Evolutionary conservation across 2,888 invertebrate genomes (phyloP), one percentile per base, ranked within the genome.

Genomic region (Crocallis elinguaria): DNA sequence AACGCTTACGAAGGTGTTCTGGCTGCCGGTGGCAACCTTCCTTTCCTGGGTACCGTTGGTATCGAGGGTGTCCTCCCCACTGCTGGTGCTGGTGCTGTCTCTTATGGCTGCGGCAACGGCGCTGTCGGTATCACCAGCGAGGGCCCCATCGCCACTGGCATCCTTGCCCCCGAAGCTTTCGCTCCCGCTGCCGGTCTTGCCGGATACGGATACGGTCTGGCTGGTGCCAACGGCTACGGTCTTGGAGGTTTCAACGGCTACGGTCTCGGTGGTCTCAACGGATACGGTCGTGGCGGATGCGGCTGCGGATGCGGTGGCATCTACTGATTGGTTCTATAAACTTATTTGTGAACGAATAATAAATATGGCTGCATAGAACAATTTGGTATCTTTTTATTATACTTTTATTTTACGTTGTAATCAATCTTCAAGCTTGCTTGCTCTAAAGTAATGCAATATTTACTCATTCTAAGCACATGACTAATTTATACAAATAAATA

Each of bases 81-180:
- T 67, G 35, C 43, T 73, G 46, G 74, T 73, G 7, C 65, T 71
- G 49, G 37, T 73, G 3, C 62, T 74, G 9, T 54, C 64, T 9
- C 37, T 4, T 63, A 63, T 51, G 49, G 59, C 14, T 51, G 62
- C 51, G 55, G 44, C 3, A 46, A 54, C 25, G 46, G 53, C 7
- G 32, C 44, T 32, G 45, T 51, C 7, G 49, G 61, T 37, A 51
- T 46, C 57, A 44, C 32, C 14, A 8, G 8, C 8, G 52, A 56
- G 37, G 48, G 46, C 1, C 46, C 46, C 30, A 38, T 45, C 35
- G 21, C 16, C 21, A 57, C 57, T 9, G 58, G 58, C 3, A 51
- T 54, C 32, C 1, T 3, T 19, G 14, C 19, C 30, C 21, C 27
- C 13, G 25, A 2, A 8, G 38, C 25, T 1, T 21, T 14, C 25